phyloP scores from a whole-genome alignment of 2,113 vertebrate genomes.

The Anas platyrhynchos region DNA sequence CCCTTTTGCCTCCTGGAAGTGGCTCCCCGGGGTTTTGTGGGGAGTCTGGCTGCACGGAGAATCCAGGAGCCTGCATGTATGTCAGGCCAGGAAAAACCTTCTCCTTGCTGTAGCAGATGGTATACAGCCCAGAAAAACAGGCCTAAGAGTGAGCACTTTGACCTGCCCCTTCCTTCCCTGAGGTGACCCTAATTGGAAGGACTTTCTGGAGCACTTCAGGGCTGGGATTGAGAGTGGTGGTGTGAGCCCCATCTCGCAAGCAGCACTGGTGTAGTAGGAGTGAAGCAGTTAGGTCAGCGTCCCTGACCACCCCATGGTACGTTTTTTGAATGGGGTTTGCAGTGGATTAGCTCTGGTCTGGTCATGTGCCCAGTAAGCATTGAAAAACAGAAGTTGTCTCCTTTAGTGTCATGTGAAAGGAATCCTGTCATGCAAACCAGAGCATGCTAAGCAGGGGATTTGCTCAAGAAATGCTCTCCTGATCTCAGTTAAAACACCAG shows the following conservation, averaged over 20 bases:
- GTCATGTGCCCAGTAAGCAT: background rate
- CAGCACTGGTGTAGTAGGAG: fast-evolving
- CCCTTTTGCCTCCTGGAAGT: background rate
- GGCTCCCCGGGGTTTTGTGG: background rate
- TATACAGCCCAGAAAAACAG: background rate
- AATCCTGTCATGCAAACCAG: background rate
- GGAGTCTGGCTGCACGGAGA: background rate
- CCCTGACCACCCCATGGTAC: background rate
- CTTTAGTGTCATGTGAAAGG: background rate
- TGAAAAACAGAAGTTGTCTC: background rate
- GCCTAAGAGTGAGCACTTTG: background rate
- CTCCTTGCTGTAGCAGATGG: background rate
- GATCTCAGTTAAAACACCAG: background rate
- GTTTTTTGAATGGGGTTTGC: background rate
- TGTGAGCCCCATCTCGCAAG: background rate
- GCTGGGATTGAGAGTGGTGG: background rate
- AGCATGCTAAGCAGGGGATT: background rate
- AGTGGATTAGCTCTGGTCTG: background rate
- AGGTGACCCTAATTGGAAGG: background rate
- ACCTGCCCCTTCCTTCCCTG: background rate
- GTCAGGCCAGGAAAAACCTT: background rate
- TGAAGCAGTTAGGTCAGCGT: background rate
- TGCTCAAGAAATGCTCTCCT: background rate
- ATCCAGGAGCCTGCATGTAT: background rate
- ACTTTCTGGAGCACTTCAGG: background rate